Evolutionary conservation across 2,797 vertebrate species (phyloP).

Genomic region (Perodicticus potto): DNA sequence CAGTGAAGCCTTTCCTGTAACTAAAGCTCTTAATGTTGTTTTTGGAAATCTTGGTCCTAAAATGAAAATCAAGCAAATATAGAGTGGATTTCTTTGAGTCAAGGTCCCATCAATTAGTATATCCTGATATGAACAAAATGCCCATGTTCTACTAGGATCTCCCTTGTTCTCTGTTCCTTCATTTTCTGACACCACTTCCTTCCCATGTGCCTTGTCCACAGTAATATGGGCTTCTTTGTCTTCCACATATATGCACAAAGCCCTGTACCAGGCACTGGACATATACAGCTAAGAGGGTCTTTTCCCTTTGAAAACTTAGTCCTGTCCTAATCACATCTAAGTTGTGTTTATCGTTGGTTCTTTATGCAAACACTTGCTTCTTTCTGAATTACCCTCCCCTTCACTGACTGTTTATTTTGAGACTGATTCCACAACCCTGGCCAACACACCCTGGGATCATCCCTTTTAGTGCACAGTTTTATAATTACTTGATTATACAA

Average conservation of each 20-base stretch:
- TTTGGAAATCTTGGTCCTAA: slow-evolving; percentile 4
- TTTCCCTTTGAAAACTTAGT: background rate
- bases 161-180: background rate
- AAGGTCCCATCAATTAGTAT: background rate
- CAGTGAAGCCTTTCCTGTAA: background rate
- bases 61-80: background rate
- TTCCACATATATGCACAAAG: background rate
- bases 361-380: background rate
- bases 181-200: background rate
- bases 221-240: background rate
- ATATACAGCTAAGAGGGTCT: background rate
- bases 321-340: background rate
- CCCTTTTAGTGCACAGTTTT: background rate
- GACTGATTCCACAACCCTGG: background rate
- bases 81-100: background rate
- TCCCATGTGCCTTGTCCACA: background rate
- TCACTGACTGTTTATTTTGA: background rate
- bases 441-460: background rate
- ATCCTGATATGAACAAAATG: background rate
- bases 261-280: background rate
- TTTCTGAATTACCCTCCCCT: background rate
- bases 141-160: background rate
- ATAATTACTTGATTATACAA: background rate
- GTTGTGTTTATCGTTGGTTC: background rate
- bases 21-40: background rate